These are phyloP conservation scores for Crenuchus spilurus DNA, from an alignment of 2,797 vertebrate genomes.

Conservation along the genomic window DNA sequence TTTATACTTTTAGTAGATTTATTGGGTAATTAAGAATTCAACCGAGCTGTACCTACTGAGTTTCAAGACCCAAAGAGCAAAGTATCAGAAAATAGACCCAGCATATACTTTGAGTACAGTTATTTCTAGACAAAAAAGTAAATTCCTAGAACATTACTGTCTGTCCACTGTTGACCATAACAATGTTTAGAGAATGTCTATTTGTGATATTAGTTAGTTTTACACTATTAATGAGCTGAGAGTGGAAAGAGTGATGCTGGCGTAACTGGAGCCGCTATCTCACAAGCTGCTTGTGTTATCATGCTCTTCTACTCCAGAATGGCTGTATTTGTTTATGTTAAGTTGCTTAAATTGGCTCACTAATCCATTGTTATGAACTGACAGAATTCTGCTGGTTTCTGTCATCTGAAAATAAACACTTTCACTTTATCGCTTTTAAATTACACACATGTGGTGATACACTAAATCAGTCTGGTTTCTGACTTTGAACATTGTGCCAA, in stretches of 20 bases:
- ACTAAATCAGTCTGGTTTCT: conserved; percentile 17
- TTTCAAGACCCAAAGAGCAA: no score
- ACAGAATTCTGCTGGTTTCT: conserved; percentile 67
- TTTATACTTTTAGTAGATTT: neutral
- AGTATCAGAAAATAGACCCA: no score
- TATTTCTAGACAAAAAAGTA: neutral
- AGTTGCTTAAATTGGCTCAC: conserved; percentile 57
- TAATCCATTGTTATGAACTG: conserved; percentile 58
- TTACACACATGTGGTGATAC: no score
- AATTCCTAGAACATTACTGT: neutral
- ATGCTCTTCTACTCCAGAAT: conserved; percentile 7
- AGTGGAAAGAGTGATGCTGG: conserved; percentile 41
- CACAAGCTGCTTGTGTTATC: conserved; percentile 33
- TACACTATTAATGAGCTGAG: conserved; percentile 37
- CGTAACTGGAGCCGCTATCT: conserved; percentile 35
- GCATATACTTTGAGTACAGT: neutral
- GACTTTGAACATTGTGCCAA: neutral
- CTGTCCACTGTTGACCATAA: neutral
- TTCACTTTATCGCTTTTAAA: conserved; percentile 72
- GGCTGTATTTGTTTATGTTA: conserved; percentile 61
- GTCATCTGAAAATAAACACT: conserved; percentile 78
- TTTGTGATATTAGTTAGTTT: conserved; percentile 18
- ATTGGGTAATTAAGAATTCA: no score
- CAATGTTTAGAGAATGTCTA: neutral
- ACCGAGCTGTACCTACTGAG: neutral